These are phyloP conservation scores for Drosophila fungiperda DNA, from an alignment of 2,888 invertebrate species.

Conservation along the genomic window DNA sequence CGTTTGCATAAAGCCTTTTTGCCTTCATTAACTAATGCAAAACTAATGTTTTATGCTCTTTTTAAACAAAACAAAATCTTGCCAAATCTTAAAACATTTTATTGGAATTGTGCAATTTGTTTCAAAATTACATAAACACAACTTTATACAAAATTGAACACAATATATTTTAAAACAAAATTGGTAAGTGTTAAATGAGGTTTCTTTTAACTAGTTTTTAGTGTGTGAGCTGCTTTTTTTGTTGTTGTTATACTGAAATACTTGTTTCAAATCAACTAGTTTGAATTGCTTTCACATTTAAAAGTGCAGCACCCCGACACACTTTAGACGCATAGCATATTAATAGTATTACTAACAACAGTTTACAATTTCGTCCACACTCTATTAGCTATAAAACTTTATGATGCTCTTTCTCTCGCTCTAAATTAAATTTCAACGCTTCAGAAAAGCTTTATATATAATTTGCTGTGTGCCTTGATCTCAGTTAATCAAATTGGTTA, in stretches of 20 bases:
- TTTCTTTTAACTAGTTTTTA: slow-evolving; percentile 34
- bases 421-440: slow-evolving; percentile 28
- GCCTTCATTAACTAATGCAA: slow-evolving; percentile 68
- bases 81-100: slow-evolving; percentile 52
- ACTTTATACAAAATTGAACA: slow-evolving; percentile 50
- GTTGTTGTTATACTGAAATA: background rate
- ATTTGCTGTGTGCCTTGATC: slow-evolving; percentile 68
- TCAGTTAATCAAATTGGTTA: background rate
- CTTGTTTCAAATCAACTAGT: background rate
- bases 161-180: slow-evolving; percentile 56
- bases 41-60: slow-evolving; percentile 70
- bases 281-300: background rate
- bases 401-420: slow-evolving; percentile 38
- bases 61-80: slow-evolving; percentile 40
- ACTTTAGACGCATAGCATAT: slow-evolving; percentile 4
- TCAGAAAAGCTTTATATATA: slow-evolving; percentile 41
- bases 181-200: slow-evolving; percentile 72
- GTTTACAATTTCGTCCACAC: slow-evolving; percentile 31
- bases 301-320: slow-evolving; percentile 24
- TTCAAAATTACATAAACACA: slow-evolving; percentile 52
- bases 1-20: slow-evolving; percentile 51
- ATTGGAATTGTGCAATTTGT: slow-evolving; percentile 73
- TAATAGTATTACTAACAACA: slow-evolving; percentile 17
- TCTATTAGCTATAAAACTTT: slow-evolving; percentile 25
- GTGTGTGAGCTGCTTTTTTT: slow-evolving; percentile 28